Evolutionary conservation across 2,113 vertebrate species (phyloP).

Genomic region (Toxotes jaculatrix): DNA sequence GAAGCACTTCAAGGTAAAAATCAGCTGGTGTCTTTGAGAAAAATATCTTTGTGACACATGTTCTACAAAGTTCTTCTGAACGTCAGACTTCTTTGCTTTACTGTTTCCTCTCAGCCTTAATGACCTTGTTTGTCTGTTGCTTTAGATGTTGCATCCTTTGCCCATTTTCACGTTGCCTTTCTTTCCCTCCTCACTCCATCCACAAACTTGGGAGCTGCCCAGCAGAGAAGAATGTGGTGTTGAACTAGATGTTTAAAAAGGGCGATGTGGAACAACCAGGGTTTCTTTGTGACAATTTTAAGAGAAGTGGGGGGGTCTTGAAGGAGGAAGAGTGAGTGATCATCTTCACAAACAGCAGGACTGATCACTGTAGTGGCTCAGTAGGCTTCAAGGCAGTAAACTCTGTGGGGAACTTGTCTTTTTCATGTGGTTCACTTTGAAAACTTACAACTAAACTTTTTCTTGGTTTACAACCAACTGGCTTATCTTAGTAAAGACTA

Average conservation of each 20-base stretch:
- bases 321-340: slow-evolving; percentile 38
- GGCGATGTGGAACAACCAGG: neutral
- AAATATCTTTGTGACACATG: neutral
- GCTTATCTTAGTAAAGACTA: neutral
- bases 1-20: neutral
- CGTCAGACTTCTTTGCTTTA: neutral
- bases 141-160: neutral
- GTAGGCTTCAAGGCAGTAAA: slow-evolving; percentile 23
- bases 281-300: slow-evolving; percentile 5
- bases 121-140: neutral
- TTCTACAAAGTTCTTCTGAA: slow-evolving; percentile 12
- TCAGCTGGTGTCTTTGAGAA: slow-evolving; percentile 10
- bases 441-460: slow-evolving; percentile 9
- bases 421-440: slow-evolving; percentile 46
- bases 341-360: slow-evolving; percentile 1
- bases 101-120: neutral
- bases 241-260: slow-evolving; percentile 51
- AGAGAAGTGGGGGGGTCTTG: slow-evolving; percentile 11
- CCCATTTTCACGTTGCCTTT: neutral
- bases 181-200: neutral
- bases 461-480: slow-evolving; percentile 11
- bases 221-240: slow-evolving; percentile 24
- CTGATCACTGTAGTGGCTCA: slow-evolving; percentile 41
- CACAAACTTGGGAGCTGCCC: slow-evolving; percentile 4
- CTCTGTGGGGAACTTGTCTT: slow-evolving; percentile 23